Conservation (phyloP, 2,888 invertebrate species). For the Harpagoxenus sublaevis region DNA sequence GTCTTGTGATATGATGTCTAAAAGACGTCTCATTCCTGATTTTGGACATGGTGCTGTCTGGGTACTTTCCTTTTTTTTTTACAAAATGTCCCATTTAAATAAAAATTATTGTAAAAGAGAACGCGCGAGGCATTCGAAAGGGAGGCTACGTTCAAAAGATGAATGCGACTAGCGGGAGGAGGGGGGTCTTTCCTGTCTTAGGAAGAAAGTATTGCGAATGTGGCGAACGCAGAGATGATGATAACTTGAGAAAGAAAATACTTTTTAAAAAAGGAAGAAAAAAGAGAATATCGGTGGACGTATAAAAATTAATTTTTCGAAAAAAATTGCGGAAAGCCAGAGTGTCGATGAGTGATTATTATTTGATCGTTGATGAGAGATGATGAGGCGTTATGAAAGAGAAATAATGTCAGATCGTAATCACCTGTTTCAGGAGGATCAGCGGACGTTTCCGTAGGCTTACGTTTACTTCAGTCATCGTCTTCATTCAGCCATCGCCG, state of each 20-base stretch:
- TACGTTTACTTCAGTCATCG: constrained; percentile 69
- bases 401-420: constrained; percentile 69
- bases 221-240: neutral
- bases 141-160: neutral
- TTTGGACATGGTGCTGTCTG: too few relatives aligned
- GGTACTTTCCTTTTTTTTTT: neutral
- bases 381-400: constrained; percentile 50
- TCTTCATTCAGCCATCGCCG: constrained; percentile 51
- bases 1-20: too few relatives aligned
- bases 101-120: neutral
- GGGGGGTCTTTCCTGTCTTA: neutral
- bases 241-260: neutral
- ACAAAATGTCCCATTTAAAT: neutral
- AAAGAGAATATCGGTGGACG: neutral
- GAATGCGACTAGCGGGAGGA: neutral
- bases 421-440: constrained; percentile 69
- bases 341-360: constrained; percentile 31
- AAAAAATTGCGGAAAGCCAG: constrained; percentile 13
- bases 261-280: neutral
- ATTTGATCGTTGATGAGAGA: constrained; percentile 37
- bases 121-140: neutral
- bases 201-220: constrained; percentile 11
- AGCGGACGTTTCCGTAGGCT: constrained; percentile 64
- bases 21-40: too few relatives aligned
- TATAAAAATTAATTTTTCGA: neutral